phyloP scores from a whole-genome alignment of 2,888 invertebrate genomes.

The Drosophila anomelani region DNA sequence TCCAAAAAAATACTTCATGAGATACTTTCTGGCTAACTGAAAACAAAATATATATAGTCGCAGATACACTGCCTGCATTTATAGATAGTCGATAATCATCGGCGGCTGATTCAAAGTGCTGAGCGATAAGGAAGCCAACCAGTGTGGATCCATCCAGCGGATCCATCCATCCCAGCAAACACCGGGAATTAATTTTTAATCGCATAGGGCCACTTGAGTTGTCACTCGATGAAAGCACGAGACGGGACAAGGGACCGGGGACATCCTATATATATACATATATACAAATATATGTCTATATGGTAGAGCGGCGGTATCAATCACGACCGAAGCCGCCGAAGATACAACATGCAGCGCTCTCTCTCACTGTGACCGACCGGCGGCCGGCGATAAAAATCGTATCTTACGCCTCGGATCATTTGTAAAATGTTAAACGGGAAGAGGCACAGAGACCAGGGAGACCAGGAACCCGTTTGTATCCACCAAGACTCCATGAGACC shows the following conservation, averaged over 20 bases:
- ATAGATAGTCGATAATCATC: slow-evolving; percentile 60
- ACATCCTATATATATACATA: neutral
- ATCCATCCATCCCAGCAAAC: slow-evolving; percentile 49
- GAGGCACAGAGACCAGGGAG: slow-evolving; percentile 48
- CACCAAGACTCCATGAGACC: slow-evolving; percentile 6
- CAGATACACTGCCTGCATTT: slow-evolving; percentile 13
- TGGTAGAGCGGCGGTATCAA: slow-evolving; percentile 52
- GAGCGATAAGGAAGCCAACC: slow-evolving; percentile 56
- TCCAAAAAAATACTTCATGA: slow-evolving; percentile 4
- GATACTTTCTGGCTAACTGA: neutral
- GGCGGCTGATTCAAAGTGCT: slow-evolving; percentile 75
- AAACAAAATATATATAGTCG: slow-evolving; percentile 7
- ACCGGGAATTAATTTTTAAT: slow-evolving; percentile 79
- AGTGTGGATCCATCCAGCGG: slow-evolving; percentile 6
- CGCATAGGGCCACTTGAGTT: slow-evolving; percentile 78
- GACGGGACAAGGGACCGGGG: slow-evolving; percentile 15
- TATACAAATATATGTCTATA: neutral
- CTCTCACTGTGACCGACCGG: slow-evolving; percentile 20
- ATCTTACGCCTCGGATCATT: slow-evolving; percentile 75
- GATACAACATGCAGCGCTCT: slow-evolving; percentile 28
- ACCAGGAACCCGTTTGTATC: slow-evolving; percentile 72
- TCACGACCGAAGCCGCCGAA: slow-evolving; percentile 45
- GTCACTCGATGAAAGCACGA: slow-evolving; percentile 59
- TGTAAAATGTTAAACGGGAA: slow-evolving; percentile 63
- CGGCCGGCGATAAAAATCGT: slow-evolving; percentile 72